Evolutionary conservation across 2,113 vertebrate species (phyloP).

Genomic region (Thamnophis sirtalis): DNA sequence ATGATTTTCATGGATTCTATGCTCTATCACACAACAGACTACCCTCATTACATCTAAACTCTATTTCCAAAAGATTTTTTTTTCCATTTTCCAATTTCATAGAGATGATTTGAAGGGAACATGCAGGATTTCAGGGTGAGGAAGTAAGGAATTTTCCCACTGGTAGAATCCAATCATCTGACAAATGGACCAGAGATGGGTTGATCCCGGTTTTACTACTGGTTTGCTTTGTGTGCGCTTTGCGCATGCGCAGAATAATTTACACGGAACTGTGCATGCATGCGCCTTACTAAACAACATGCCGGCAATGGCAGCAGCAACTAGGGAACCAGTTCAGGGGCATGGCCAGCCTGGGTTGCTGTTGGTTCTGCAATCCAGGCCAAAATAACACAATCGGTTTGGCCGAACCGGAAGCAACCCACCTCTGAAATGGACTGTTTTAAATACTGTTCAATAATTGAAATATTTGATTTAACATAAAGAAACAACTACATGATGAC

Average conservation of each 20-base stretch:
- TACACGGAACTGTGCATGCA: too few species aligned
- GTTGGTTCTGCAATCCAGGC: too few species aligned
- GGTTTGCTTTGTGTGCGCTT: too few species aligned
- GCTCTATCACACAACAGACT: not conserved
- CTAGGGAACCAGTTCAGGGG: too few species aligned
- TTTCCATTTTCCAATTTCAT: not conserved
- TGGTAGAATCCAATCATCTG: not conserved
- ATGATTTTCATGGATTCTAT: not conserved
- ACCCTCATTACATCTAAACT: not conserved
- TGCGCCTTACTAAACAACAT: too few species aligned
- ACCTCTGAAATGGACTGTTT: not conserved
- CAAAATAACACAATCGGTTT: too few species aligned
- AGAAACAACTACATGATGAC: not conserved
- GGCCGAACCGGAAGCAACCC: too few species aligned
- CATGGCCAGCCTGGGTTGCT: too few species aligned
- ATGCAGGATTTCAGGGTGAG: not conserved
- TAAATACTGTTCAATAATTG: not conserved
- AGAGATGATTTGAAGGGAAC: not conserved
- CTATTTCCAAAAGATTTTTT: not conserved
- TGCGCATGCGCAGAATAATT: too few species aligned
- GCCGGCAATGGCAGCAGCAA: too few species aligned
- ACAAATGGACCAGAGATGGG: not conserved
- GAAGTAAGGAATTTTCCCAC: not conserved
- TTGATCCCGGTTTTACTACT: too few species aligned
- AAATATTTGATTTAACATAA: not conserved